These are phyloP conservation scores for Tillus elongatus DNA, from an alignment of 2,888 invertebrate genomes.

Conservation along the genomic window DNA sequence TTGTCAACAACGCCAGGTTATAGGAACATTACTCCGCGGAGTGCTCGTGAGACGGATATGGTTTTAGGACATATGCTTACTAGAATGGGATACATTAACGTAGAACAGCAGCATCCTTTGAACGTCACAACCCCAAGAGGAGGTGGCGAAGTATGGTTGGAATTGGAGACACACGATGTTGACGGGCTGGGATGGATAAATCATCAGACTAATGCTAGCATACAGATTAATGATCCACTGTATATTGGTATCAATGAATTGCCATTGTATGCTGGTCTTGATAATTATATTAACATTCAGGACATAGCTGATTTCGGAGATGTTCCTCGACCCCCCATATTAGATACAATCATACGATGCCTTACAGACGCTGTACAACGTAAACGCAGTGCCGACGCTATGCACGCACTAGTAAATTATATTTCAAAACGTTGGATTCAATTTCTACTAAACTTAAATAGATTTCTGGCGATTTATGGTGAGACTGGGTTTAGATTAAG, in stretches of 20 bases:
- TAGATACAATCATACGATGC: not conserved
- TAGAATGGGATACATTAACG: slow-evolving; percentile 1
- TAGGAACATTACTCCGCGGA: no score
- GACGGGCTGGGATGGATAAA: slow-evolving; percentile 6
- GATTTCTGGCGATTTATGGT: slow-evolving; percentile 5
- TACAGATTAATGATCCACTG: not conserved
- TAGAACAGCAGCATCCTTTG: slow-evolving; percentile 4
- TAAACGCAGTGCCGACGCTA: slow-evolving; percentile 4
- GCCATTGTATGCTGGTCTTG: slow-evolving; percentile 1
- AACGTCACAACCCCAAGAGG: not conserved
- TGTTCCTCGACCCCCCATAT: no score
- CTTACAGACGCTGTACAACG: not conserved
- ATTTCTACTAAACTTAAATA: slow-evolving; percentile 3
- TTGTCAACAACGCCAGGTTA: no score
- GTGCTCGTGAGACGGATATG: no score
- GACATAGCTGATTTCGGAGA: not conserved
- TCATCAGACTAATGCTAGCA: not conserved
- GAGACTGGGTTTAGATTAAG: slow-evolving; percentile 2
- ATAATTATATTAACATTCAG: not conserved
- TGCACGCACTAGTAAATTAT: not conserved
- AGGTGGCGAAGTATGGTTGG: slow-evolving; percentile 1
- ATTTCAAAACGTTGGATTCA: slow-evolving; percentile 2
- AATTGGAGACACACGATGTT: slow-evolving; percentile 6
- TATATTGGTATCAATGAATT: slow-evolving; percentile 5
- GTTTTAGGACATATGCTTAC: no score